These are phyloP conservation scores for Coccyzus lansbergi DNA, from an alignment of 2,797 vertebrate genomes.

Conservation along the genomic window DNA sequence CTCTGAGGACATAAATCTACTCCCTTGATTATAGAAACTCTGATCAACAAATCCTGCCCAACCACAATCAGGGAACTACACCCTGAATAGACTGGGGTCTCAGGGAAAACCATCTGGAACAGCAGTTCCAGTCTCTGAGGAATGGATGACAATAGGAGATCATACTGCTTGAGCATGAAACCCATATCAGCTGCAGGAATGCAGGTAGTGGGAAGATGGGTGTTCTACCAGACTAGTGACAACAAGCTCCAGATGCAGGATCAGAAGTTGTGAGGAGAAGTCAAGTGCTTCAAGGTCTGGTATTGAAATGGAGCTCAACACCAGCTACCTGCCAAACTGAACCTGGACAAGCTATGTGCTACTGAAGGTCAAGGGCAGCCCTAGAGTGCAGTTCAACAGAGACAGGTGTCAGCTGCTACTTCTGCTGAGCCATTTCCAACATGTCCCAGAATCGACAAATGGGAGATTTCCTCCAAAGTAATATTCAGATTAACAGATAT, in stretches of 20 bases:
- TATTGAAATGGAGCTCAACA: neutral
- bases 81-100: neutral
- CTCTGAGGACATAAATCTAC: neutral
- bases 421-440: neutral
- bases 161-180: neutral
- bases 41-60: neutral
- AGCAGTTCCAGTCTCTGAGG: neutral
- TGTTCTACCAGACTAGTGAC: neutral
- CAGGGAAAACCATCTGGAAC: neutral
- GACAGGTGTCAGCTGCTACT: neutral
- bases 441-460: neutral
- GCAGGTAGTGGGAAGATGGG: neutral
- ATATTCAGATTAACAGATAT: neutral
- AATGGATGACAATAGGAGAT: neutral
- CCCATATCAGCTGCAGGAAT: neutral
- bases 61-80: neutral
- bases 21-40: neutral
- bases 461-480: neutral
- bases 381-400: neutral
- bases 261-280: neutral
- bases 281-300: neutral
- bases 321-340: neutral
- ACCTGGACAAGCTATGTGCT: neutral
- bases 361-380: neutral
- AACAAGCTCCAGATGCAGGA: neutral